These are phyloP conservation scores for Pelecanoides urinatrix DNA, from an alignment of 2,113 vertebrate species.

Conservation along the genomic window DNA sequence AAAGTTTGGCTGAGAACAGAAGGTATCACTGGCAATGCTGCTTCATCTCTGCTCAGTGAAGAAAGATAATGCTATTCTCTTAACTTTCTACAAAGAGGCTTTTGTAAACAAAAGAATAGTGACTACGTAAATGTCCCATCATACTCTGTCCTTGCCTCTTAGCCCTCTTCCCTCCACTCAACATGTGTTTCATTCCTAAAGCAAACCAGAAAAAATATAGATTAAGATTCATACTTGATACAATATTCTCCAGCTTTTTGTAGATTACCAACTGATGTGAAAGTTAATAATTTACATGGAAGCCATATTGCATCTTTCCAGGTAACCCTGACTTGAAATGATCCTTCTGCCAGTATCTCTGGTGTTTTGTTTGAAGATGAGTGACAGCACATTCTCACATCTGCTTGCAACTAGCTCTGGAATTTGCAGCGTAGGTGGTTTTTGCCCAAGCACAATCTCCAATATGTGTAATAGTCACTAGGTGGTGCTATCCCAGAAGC, in stretches of 20 bases:
- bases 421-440: neutral
- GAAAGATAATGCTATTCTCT: conserved; percentile 16
- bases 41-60: conserved; percentile 11
- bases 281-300: conserved; percentile 16
- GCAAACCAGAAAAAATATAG: neutral
- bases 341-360: neutral
- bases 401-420: conserved; percentile 39
- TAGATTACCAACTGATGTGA: neutral
- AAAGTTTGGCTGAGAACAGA: conserved; percentile 43
- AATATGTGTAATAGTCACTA: neutral
- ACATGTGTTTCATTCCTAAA: neutral
- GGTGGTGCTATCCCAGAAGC: conserved; percentile 65
- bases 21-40: neutral
- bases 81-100: conserved; percentile 2
- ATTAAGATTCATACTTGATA: neutral
- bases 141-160: neutral
- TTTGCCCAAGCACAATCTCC: neutral
- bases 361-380: conserved; percentile 26
- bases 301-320: neutral
- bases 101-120: conserved; percentile 14
- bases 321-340: neutral
- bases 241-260: neutral
- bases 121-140: neutral
- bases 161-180: neutral
- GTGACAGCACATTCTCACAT: conserved; percentile 30